Conservation (phyloP, 2,888 invertebrate genomes). For the Pyrocoelia pectoralis region DNA sequence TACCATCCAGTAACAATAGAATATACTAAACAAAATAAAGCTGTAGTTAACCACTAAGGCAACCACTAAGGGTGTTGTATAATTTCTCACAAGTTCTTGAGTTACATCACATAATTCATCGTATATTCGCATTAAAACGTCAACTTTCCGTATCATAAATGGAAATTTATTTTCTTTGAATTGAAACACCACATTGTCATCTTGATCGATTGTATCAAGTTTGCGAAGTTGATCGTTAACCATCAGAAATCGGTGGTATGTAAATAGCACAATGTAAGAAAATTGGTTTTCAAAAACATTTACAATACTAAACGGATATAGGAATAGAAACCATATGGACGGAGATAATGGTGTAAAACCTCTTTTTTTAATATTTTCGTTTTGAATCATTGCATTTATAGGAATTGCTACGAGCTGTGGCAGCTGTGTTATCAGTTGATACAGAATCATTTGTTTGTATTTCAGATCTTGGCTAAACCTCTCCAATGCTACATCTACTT, state of each 20-base stretch:
- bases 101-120: conserved; percentile 35
- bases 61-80: conserved; percentile 32
- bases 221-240: conserved; percentile 14
- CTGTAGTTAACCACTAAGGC: conserved; percentile 34
- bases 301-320: conserved; percentile 14
- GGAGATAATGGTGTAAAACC: conserved; percentile 13
- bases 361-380: conserved; percentile 19
- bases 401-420: not conserved
- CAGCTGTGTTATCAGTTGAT: conserved; percentile 18
- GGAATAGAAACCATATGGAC: conserved; percentile 16
- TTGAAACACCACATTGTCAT: no score
- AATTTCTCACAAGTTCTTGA: conserved; percentile 31
- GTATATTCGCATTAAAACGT: conserved; percentile 28
- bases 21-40: conserved; percentile 35
- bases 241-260: conserved; percentile 20
- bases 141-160: conserved; percentile 20
- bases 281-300: conserved; percentile 24
- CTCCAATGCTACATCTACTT: conserved; percentile 10
- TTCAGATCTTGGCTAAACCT: conserved; percentile 16
- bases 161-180: no score
- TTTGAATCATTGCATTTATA: conserved; percentile 3
- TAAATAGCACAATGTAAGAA: conserved; percentile 16
- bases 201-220: not conserved
- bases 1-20: conserved; percentile 41
- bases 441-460: conserved; percentile 18